These are phyloP conservation scores for Enteromius mattozi DNA, from an alignment of 2,797 vertebrate genomes.

Conservation along the genomic window DNA sequence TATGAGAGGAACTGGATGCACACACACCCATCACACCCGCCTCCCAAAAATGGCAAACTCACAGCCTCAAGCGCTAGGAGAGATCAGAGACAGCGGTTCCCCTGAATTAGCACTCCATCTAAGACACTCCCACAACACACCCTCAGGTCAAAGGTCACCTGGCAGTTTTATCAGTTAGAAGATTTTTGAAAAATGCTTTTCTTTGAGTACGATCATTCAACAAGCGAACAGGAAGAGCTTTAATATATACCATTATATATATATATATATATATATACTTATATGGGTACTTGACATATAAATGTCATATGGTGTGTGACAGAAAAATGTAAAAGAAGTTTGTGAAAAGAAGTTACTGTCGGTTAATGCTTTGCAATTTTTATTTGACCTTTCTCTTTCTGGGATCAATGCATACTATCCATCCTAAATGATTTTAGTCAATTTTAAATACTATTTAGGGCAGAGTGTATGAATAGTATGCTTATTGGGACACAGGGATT, in stretches of 20 bases:
- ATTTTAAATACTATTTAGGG: no score
- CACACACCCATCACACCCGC: constrained; percentile 51
- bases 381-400: neutral
- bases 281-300: no score
- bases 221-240: neutral
- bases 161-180: neutral
- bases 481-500: no score
- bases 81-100: neutral
- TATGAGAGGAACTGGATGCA: constrained; percentile 71
- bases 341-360: neutral
- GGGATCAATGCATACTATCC: neutral
- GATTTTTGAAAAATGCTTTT: neutral
- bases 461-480: no score
- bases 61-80: constrained; percentile 28
- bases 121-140: neutral
- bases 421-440: no score
- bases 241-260: neutral
- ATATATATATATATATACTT: no score
- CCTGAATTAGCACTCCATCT: constrained; percentile 10
- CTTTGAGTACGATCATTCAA: neutral
- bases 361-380: no score
- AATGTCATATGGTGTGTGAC: no score
- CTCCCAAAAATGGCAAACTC: constrained; percentile 40
- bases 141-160: constrained; percentile 24
- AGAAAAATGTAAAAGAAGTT: no score